A percentile compares a stretch with the other conserved stretches of the same genome.
These are phyloP conservation scores for Rhinoraja longicauda DNA, from an alignment of 2,797 vertebrate genomes.

Conservation along the genomic window DNA sequence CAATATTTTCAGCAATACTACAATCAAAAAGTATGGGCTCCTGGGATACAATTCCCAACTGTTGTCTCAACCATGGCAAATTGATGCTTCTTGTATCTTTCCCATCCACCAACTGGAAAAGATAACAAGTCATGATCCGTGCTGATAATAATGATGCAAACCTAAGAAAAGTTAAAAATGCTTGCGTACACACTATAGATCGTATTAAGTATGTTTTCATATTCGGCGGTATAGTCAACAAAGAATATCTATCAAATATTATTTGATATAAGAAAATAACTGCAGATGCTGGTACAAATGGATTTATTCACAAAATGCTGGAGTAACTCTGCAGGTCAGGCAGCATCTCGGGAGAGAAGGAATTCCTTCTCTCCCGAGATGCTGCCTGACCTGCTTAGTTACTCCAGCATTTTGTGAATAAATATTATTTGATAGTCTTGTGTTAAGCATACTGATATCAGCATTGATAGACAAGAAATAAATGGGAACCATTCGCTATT, in stretches of 20 bases:
- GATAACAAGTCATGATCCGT: constrained; percentile 38
- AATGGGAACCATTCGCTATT: neutral
- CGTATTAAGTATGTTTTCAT: neutral
- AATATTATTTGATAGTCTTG: neutral
- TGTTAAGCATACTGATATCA: no score
- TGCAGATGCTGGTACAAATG: no score
- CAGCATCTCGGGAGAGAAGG: no score
- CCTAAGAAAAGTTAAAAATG: neutral
- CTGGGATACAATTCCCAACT: constrained; percentile 63
- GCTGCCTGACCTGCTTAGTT: no score
- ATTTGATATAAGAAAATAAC: no score
- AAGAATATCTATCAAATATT: neutral
- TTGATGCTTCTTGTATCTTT: constrained; percentile 54
- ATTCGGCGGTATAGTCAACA: neutral
- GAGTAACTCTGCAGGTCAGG: no score
- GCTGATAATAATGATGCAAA: neutral
- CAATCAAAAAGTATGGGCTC: constrained; percentile 65
- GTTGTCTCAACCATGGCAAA: constrained; percentile 57
- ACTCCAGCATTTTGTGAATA: no score
- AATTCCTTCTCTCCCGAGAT: no score
- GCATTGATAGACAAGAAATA: neutral
- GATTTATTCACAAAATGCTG: no score
- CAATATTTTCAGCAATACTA: constrained; percentile 64
- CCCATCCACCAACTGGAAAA: constrained; percentile 59
- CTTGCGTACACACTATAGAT: neutral